Base-by-base conservation (phyloP, 2,888 invertebrate genomes). In the Tiliacea citrago region DNA sequence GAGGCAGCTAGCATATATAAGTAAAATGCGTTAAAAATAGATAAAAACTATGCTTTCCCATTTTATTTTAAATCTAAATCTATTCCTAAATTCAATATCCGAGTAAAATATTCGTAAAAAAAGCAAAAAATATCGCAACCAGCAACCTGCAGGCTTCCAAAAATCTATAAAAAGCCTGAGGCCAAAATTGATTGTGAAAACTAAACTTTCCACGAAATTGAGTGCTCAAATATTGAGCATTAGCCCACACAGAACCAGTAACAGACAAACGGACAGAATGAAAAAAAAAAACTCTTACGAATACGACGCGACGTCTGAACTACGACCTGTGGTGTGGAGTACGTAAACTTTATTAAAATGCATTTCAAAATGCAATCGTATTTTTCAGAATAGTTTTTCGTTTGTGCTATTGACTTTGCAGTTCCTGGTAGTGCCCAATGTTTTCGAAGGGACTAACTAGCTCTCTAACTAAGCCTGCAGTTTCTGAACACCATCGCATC, bases 181-280 rank as follows among this genome's bases (percentile, higher is more conserved):
- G 61, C 0, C 9, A 16, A 66, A 81, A 77, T 68, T 74, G 49
- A 58, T 74, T 73, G 68, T 47, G 12, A 68, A 72, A 81, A 67
- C 51, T 53, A 53, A 72, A 60, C 67, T 75, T 65, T 68, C 24
- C 24, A 16, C 35, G 16, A 77, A 70, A 65, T 68, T 65, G 77
- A 65, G 35, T 65, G 60, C 73, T 68, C 81, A 70, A 81, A 81
- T 73, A 81, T 81, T 81, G 73, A 81, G 61, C 29, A 57, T 61
- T 45, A 51, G 55, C 21, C 63, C 16, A 76, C 60, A 61, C 10
- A 3, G 7, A 49, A 62, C 24, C 10, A 3, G 49, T 21, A 51
- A 57, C 47, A 8, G 12, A 62, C 35, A 57, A 60, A 71, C 24
- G 24, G 16, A n/a, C 45, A 47, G 45, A 45, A 69, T 42, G 24